Evolutionary conservation across 2,888 invertebrate species (phyloP), one percentile per base, ranked within the genome.

Genomic region (Allolobophora icterica): DNA sequence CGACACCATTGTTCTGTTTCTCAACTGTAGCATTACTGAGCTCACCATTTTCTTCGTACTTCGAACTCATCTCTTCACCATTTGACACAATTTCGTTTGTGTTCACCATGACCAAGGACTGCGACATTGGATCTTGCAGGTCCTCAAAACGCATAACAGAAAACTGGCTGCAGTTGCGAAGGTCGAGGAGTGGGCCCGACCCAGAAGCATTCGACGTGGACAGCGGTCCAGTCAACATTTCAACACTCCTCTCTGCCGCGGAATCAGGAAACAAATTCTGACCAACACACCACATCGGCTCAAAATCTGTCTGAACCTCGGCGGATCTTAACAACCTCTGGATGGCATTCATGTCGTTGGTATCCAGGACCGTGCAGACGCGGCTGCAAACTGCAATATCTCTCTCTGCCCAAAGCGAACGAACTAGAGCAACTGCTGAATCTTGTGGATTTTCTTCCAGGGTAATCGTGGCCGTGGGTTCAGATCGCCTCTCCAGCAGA

Each of bases 61-160:
- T 87, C n/a, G 8, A 71, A 34, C 89, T 89, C 30, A 38, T 45
- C 38, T 13, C 5, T 90, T 90, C 91, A 30, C 52, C 52, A n/a
- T 71, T 71, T 71, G 71, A 35, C 38, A 35, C 35, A 89, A 89
- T 91, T 40, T 91, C 92, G 30, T 90, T 90, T 15, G 92, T 91
- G 89, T 92, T 91, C 38, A 92, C 89, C 91, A 92, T 92, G 45
- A 92, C 91, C n/a, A 92, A 45, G 30, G 92, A 91, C 33, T 91
- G 40, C 24, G 89, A 42, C 6, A 89, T 89, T 34, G 92, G 92
- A 84, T 92, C 91, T 17, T 92, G 91, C 52, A 90, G 90, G 83
- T 92, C 92, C 89, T 92, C 91, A 30, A 93, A 89, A 35, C 92
- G 91, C n/a, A 92, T 90, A 30, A 93, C 83, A n/a, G 93, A 93